Evolutionary conservation across 1,140 invertebrate genomes (phyloP), one percentile per base, ranked within the genome.

Genomic region (Sycobia sp.): DNA sequence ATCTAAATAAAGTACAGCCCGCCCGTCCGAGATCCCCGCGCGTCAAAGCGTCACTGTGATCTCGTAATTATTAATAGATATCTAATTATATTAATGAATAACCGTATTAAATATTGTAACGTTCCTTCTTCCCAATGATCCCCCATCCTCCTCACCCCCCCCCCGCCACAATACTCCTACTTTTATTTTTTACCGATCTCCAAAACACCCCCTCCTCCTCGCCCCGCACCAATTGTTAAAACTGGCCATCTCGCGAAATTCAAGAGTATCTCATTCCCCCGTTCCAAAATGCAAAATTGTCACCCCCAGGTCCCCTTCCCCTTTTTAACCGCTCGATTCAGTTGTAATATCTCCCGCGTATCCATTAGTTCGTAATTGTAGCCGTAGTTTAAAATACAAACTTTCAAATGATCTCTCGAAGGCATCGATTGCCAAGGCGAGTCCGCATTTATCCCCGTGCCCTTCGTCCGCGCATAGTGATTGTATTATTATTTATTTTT

Each of bases 31-130:
- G 79, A 79, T 82, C 76, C 79, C 78, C 79, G 78, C 79, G 74
- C 78, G 79, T 82, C 80, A 81, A 82, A 82, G 80, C 80, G 78
- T 82, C 78, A 80, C 80, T 82, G 79, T 82, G 80, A 81, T 82
- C 79, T 81, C 80, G 77, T 81, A 79, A 81, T 75, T 76, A 80
- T 76, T 81, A 79, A 78, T 74, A 79, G 77, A 79, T 79, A 80
- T 80, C 72, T 76, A 76, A 78, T 76, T 78, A 78, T 80, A 73
- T 72, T 79, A 77, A 75, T 55, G 57, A 77, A 75, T 81, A 80
- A 81, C 77, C 76, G 71, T 76, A 78, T 58, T 74, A 67, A 73
- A 79, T 78, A 81, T 75, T 78, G 73, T 79, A 80, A 72, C 72
- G 71, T 72, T 68, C 66, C 62, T 61, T 22, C 54, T 43, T 49